A percentile compares a stretch with the other conserved stretches of the same genome.
Conservation (phyloP, 2,113 vertebrate genomes). For the Lophius piscatorius region DNA sequence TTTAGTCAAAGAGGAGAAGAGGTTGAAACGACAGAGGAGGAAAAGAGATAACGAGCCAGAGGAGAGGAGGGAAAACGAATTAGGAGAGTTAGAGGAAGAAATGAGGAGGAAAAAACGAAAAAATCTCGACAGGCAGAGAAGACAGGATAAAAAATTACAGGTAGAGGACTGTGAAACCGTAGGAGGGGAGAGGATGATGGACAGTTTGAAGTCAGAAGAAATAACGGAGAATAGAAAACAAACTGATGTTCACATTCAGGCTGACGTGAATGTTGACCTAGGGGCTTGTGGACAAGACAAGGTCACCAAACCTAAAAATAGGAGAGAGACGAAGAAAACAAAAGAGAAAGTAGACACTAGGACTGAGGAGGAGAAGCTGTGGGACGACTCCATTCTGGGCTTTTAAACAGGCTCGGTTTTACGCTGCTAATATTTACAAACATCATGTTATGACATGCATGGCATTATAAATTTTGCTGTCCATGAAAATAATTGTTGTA, state of each 20-base stretch:
- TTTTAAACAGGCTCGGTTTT: conserved; percentile 54
- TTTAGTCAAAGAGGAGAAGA: conserved; percentile 40
- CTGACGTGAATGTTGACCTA: conserved; percentile 31
- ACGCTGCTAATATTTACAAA: conserved; percentile 7
- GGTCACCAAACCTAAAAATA: conserved; percentile 70
- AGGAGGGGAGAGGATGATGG: neutral
- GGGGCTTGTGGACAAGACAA: conserved; percentile 69
- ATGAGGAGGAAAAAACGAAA: conserved; percentile 27
- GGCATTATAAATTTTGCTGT: neutral
- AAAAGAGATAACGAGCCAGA: conserved; percentile 25
- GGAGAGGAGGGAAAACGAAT: conserved; percentile 59
- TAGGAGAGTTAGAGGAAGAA: conserved; percentile 47
- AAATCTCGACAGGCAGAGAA: conserved; percentile 20
- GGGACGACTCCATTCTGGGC: conserved; percentile 88
- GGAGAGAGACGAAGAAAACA: conserved; percentile 79
- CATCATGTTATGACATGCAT: neutral
- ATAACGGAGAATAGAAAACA: conserved; percentile 34
- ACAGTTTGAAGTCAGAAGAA: conserved; percentile 17
- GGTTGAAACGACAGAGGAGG: conserved; percentile 32
- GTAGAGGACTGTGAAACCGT: conserved; percentile 26
- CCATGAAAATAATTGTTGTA: neutral
- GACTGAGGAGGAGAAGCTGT: conserved; percentile 89
- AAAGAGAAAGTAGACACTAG: conserved; percentile 72
- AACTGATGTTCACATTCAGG: conserved; percentile 41
- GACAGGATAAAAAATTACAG: conserved; percentile 5